These are phyloP conservation scores for Paraescarpia echinospica DNA, from an alignment of 1,140 invertebrate genomes.

Conservation along the genomic window DNA sequence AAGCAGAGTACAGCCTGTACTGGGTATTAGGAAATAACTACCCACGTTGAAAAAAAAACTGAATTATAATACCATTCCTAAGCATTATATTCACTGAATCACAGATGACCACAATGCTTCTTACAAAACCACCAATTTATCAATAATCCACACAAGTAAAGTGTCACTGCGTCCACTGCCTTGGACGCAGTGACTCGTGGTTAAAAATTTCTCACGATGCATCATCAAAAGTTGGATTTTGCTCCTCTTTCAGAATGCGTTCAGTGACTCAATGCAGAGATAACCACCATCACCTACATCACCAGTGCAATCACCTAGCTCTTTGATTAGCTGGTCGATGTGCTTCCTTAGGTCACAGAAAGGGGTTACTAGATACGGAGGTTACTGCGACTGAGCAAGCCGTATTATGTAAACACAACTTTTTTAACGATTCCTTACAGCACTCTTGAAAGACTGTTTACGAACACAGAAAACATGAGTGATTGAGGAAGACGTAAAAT, in stretches of 20 bases:
- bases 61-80: background rate
- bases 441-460: background rate
- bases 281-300: background rate
- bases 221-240: background rate
- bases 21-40: background rate
- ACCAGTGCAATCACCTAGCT: too few species aligned
- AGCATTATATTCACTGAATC: background rate
- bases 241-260: background rate
- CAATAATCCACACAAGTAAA: background rate
- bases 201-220: background rate
- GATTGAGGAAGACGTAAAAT: background rate
- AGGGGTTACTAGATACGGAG: background rate
- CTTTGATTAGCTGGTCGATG: too few species aligned
- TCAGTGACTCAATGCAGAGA: background rate
- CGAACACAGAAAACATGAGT: background rate
- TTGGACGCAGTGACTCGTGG: background rate
- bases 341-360: background rate
- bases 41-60: background rate
- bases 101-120: background rate
- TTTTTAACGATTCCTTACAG: background rate
- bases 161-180: background rate
- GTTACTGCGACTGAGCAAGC: background rate
- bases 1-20: too few species aligned
- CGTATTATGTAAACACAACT: background rate
- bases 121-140: background rate